Base-by-base conservation (phyloP, 2,797 vertebrate genomes). In the Hozukius guyotensis region DNA sequence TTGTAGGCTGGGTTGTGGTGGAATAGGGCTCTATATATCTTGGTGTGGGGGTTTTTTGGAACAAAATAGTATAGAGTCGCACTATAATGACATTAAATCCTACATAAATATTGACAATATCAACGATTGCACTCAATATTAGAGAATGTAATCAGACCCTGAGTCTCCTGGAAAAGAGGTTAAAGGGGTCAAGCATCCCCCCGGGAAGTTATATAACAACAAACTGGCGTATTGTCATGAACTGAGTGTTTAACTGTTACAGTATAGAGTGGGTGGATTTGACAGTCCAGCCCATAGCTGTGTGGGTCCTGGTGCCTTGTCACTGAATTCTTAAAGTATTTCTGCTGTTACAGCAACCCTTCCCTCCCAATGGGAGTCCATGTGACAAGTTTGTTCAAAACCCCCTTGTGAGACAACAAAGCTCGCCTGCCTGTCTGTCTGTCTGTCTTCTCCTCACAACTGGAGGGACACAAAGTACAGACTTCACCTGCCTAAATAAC, bases 1-100 rank as follows among this genome's bases (percentile, higher is more conserved):
- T 9, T 57, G 56, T 18, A 16, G 20, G 32, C 34, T 13, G 10
- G n/a, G 53, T 16, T 80, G 16, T 34, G 36, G 34, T 57, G 34
- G 31, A 61, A 52, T 11, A 38, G 6, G 9, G 25, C 9, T 77
- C 24, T 49, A 16, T 25, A 13, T n/a, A 60, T 85, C 53, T 42
- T 20, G 6, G 22, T 8, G 4, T 27, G 29, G 56, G 29, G n/a
- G 49, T 22, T 53, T 72, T 32, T 46, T 56, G 8, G 65, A 67
- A 27, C 46, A 27, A 69, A 73, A 59, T 3, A 38, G n/a, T 22
- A 32, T 56, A 64, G 10, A 55, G 57, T 72, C 9, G 8, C 8
- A 55, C 24, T 73, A 10, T 73, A 82, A 88, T 63, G 10, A 64
- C n/a, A 83, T 85, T 69, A 87, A 75, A 69, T 85, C 20, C 18